A percentile compares a stretch with the other conserved stretches of the same genome.
These are phyloP conservation scores for Cabera pusaria DNA, from an alignment of 2,888 invertebrate genomes.

Conservation along the genomic window DNA sequence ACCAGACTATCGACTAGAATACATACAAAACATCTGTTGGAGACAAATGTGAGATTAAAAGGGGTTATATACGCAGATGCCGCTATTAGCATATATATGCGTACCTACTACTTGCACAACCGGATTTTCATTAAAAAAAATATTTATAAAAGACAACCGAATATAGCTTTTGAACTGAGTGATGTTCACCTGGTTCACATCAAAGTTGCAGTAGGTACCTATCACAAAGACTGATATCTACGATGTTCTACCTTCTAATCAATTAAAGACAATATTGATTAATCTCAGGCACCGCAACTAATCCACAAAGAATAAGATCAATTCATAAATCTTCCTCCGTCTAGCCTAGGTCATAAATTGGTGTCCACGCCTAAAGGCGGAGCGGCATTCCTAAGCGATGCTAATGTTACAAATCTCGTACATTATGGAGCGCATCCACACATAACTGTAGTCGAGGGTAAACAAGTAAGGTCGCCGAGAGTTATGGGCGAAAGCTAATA, in stretches of 20 bases:
- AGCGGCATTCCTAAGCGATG: constrained; percentile 22
- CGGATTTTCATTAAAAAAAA: too few species aligned
- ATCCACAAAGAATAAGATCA: constrained; percentile 18
- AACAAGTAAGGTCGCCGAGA: constrained; percentile 24
- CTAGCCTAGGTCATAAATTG: constrained; percentile 28
- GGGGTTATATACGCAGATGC: too few species aligned
- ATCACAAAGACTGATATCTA: too few species aligned
- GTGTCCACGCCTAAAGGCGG: constrained; percentile 26
- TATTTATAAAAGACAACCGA: too few species aligned
- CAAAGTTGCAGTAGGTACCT: too few species aligned
- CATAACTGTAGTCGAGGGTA: constrained; percentile 27
- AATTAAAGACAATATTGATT: constrained; percentile 9
- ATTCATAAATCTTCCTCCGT: constrained; percentile 23
- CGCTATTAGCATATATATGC: too few species aligned
- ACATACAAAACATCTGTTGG: too few species aligned
- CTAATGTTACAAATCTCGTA: constrained; percentile 29
- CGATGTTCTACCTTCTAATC: too few species aligned
- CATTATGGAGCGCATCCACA: constrained; percentile 27
- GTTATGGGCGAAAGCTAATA: constrained; percentile 44
- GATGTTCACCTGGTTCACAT: too few species aligned
- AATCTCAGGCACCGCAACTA: constrained; percentile 16
- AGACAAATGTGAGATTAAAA: too few species aligned
- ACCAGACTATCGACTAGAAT: constrained; percentile 6
- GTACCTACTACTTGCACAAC: too few species aligned
- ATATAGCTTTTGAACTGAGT: too few species aligned